Evolutionary conservation across 1,140 invertebrate species (phyloP).

Genomic region (Drosophila sechellia): DNA sequence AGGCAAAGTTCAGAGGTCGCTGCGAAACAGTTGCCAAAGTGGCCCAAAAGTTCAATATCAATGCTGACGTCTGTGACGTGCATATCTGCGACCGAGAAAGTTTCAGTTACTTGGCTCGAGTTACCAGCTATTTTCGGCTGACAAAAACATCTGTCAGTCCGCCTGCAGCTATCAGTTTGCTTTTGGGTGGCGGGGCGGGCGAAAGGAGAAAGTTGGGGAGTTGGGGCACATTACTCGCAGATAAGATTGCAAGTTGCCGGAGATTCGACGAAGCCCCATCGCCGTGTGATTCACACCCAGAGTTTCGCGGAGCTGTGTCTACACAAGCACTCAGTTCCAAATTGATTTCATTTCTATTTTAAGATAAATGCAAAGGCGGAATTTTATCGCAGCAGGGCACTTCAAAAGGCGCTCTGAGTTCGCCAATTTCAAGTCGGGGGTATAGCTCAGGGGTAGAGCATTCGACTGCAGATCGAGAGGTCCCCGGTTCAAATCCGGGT

Average conservation of each 20-base stretch:
- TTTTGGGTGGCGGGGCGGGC: background rate
- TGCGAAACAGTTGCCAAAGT: conserved; percentile 27
- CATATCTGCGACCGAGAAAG: conserved; percentile 24
- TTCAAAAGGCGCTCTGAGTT: conserved; percentile 7
- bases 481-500: conserved; percentile 97
- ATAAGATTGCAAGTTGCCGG: conserved; percentile 33
- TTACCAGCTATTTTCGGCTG: conserved; percentile 22
- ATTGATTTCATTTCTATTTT: conserved; percentile 52
- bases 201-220: background rate
- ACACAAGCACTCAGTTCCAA: conserved; percentile 2
- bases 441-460: conserved; percentile 97
- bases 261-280: background rate
- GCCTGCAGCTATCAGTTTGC: conserved; percentile 37
- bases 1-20: conserved; percentile 43
- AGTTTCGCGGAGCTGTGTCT: conserved; percentile 6
- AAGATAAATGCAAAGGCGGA: conserved; percentile 12
- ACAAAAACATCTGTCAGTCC: conserved; percentile 24
- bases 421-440: conserved; percentile 85
- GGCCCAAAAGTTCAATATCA: conserved; percentile 27
- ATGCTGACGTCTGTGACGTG: conserved; percentile 32
- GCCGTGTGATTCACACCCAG: conserved; percentile 23
- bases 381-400: conserved; percentile 22
- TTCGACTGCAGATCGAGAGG: conserved; percentile 97
- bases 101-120: conserved; percentile 18
- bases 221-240: background rate